These are phyloP conservation scores for Athene noctua DNA, from an alignment of 2,113 vertebrate species.

Conservation along the genomic window DNA sequence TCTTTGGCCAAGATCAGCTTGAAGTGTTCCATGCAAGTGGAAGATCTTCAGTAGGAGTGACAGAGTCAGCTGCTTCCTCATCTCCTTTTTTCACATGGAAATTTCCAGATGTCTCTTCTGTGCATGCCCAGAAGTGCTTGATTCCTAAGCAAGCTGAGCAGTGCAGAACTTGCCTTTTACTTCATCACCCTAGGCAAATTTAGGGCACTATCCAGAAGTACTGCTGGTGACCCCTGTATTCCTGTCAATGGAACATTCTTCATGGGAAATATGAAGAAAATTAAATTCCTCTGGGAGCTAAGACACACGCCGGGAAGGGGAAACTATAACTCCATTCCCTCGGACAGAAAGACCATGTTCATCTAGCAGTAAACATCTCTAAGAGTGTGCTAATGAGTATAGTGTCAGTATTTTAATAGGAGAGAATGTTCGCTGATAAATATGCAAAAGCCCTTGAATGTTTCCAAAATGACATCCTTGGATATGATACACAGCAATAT, in stretches of 20 bases:
- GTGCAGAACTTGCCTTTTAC: not conserved
- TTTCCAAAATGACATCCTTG: not conserved
- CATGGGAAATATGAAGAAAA: not conserved
- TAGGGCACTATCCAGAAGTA: not conserved
- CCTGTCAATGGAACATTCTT: not conserved
- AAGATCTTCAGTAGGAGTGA: not conserved
- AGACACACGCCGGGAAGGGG: not conserved
- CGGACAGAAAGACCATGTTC: not conserved
- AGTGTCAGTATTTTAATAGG: not conserved
- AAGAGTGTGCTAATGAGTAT: not conserved
- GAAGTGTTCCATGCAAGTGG: not conserved
- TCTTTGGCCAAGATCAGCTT: not conserved
- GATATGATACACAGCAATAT: not conserved
- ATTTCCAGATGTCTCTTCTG: not conserved
- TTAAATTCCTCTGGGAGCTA: not conserved
- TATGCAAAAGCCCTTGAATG: not conserved
- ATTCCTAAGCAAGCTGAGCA: not conserved
- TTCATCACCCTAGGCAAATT: not conserved
- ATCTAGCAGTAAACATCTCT: not conserved
- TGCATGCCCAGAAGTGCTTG: not conserved
- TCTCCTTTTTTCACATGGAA: not conserved
- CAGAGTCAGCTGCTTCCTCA: accelerated
- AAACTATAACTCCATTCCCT: not conserved
- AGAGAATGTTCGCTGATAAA: not conserved
- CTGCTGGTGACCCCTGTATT: not conserved